These are phyloP conservation scores for Catharus ustulatus DNA, from an alignment of 2,797 vertebrate species.

Conservation along the genomic window DNA sequence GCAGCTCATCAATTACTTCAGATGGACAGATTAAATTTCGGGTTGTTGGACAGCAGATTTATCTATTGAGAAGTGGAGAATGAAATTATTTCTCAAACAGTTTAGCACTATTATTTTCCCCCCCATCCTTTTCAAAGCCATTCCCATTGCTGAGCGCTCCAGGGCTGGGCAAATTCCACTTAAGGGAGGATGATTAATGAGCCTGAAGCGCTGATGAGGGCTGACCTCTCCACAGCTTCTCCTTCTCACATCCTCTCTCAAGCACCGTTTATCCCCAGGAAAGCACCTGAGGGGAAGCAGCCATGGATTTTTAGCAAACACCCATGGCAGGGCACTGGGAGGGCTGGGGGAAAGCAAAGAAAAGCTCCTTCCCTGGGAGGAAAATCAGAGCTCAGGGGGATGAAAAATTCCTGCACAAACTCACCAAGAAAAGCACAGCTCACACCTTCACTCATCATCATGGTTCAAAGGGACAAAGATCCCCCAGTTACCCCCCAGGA, in stretches of 20 bases:
- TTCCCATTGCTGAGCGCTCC: not conserved
- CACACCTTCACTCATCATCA: not conserved
- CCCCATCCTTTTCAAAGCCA: not conserved
- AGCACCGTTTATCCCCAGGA: not conserved
- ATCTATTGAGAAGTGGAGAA: constrained; percentile 1
- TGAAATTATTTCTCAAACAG: constrained; percentile 44
- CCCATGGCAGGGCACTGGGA: not conserved
- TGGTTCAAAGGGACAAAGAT: rapidly evolving
- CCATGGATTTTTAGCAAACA: not conserved
- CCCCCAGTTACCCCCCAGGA: not conserved
- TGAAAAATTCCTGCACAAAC: not conserved
- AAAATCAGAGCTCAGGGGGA: not conserved
- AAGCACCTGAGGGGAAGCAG: not conserved
- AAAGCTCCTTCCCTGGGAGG: not conserved
- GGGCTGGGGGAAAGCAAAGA: not conserved
- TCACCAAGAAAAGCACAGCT: not conserved
- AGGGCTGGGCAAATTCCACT: not conserved
- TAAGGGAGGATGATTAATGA: not conserved
- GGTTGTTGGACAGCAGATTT: constrained; percentile 7
- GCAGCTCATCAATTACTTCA: not conserved
- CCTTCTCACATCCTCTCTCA: not conserved
- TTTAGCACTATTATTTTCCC: constrained; percentile 17
- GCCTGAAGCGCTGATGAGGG: not conserved
- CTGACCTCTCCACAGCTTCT: constrained; percentile 23
- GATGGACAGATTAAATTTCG: constrained; percentile 14